These are phyloP conservation scores for Apis dorsata DNA, from an alignment of 1,140 invertebrate genomes.

Conservation along the genomic window DNA sequence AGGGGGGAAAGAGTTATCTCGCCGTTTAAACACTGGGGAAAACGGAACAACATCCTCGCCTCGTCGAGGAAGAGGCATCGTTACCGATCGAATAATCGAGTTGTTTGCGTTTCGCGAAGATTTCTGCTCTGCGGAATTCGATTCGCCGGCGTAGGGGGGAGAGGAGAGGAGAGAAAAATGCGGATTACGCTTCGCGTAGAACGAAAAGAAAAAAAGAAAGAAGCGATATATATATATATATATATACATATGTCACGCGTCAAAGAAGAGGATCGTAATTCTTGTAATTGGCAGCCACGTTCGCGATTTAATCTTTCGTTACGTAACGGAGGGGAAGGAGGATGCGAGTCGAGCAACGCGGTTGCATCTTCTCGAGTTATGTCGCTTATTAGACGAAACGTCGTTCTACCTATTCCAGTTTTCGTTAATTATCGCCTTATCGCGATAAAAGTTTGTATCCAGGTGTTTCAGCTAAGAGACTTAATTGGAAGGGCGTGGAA, in stretches of 20 bases:
- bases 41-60: neutral
- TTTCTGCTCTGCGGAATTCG: too few species aligned
- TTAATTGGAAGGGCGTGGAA: too few species aligned
- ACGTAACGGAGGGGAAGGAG: neutral
- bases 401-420: neutral
- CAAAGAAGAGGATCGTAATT: slow-evolving; percentile 18
- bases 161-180: too few species aligned
- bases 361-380: neutral
- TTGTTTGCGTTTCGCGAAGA: too few species aligned
- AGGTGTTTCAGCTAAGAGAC: too few species aligned
- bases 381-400: too few species aligned
- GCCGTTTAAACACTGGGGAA: neutral
- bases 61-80: too few species aligned
- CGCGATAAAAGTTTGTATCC: too few species aligned
- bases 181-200: too few species aligned
- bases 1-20: neutral
- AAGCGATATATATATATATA: neutral
- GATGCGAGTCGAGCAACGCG: neutral
- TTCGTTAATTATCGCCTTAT: too few species aligned
- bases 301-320: slow-evolving; percentile 14
- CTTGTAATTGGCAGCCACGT: neutral
- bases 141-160: too few species aligned
- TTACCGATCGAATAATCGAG: too few species aligned
- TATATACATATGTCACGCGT: neutral
- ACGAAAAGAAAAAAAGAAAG: neutral